Percentiles rank a stretch among this genome's conserved stretches.
Conservation (phyloP, 1,140 invertebrate species). For the Homarus americanus region DNA sequence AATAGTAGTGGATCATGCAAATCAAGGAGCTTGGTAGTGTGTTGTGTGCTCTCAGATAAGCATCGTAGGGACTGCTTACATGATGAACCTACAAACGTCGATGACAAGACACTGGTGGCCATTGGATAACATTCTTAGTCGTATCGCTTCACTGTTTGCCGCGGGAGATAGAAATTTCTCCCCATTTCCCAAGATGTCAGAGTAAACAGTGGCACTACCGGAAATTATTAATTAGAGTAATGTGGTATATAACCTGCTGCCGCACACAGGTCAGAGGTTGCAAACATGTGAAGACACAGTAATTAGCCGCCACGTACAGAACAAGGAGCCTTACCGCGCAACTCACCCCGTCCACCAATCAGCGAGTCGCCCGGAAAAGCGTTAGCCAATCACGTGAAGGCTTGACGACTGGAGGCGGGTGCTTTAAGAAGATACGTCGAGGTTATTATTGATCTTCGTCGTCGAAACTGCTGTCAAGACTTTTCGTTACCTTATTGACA, state of each 20-base stretch:
- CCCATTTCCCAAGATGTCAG: not conserved
- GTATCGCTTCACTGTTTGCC: not conserved
- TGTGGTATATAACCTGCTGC: constrained; percentile 41
- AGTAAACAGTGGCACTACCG: not conserved
- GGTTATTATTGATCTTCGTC: constrained; percentile 64
- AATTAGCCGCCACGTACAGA: constrained; percentile 64
- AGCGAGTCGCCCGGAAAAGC: not conserved
- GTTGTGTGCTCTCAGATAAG: not conserved
- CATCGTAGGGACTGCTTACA: not conserved
- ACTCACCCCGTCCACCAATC: constrained; percentile 47
- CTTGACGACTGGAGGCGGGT: constrained; percentile 63
- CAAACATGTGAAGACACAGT: constrained; percentile 68
- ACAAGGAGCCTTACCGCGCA: constrained; percentile 54
- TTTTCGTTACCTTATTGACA: not conserved
- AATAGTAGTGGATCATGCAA: not conserved
- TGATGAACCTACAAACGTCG: not conserved
- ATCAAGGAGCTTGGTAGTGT: not conserved
- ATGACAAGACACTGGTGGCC: not conserved
- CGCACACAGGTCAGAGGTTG: constrained; percentile 67
- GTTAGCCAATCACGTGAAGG: constrained; percentile 55
- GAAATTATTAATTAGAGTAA: constrained; percentile 62
- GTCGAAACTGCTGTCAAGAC: constrained; percentile 26
- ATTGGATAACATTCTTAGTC: not conserved
- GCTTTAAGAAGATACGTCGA: constrained; percentile 69
- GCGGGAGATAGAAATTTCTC: not conserved